Base-by-base conservation (phyloP, 2,888 invertebrate genomes). In the Lasioglossum vierecki region DNA sequence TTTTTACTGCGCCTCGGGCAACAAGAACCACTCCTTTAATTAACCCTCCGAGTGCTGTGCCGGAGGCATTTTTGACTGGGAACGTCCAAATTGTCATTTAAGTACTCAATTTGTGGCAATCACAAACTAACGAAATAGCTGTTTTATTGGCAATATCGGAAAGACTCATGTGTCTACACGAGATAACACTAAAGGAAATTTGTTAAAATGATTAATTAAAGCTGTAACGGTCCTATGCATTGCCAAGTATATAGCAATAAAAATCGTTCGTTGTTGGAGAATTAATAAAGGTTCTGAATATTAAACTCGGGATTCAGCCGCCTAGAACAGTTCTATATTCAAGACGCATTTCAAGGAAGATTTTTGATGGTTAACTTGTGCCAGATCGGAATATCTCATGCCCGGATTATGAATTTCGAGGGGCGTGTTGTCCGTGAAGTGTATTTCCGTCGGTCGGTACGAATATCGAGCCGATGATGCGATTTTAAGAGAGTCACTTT, bases 401-500 rank as follows among this genome's bases (percentile, higher is more conserved):
- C 35, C 18, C 18, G 22, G 68, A 39, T 68, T 39, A 66, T 41
- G 35, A 39, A 35, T 74, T 46, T 60, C n/a, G 15, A 44, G 44
- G 57, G 22, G 18, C 66, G 4, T 8, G 66, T 22, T 68, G 66
- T 18, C 66, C 66, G 39, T 39, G 66, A 68, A 86, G 78, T 79
- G 75, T 83, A 83, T 89, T 85, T 85, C 66, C 57, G 75, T 81
- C 68, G 41, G 4, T 9, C 35, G 44, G 46, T 49, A 41, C 57
- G 26, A 72, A 39, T 68, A 46, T 78, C 72, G 44, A 71, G 57
- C 57, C 76, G 80, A 82, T 83, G 76, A 49, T 60, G 71, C 76
- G 44, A 77, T 74, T 77, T 81, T 75, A 73, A 79, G 60, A 78
- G 80, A 73, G 53, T 81, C 77, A 68, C 83, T 81, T 53, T 79